phyloP scores from a whole-genome alignment of 2,888 invertebrate genomes.

The Girardia tigrina region DNA sequence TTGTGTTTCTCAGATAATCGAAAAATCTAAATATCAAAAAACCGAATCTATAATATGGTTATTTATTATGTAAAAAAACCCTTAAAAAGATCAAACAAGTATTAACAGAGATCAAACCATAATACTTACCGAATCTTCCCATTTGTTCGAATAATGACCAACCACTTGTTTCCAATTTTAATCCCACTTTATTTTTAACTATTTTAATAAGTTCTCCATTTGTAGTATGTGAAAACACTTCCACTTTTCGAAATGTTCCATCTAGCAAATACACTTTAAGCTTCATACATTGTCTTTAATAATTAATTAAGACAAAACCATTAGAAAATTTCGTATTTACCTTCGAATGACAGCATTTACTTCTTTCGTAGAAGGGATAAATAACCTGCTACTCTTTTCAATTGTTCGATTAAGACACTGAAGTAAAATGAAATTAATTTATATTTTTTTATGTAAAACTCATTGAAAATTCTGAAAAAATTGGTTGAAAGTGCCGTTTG shows the following conservation, averaged over 20 bases:
- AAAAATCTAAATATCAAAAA: too few relatives aligned
- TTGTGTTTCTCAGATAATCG: too few relatives aligned
- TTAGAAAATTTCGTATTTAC: not conserved
- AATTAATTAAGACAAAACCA: too few relatives aligned
- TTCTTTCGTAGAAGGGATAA: constrained; percentile 13
- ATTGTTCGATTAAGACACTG: constrained; percentile 19
- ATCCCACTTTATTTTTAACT: not conserved
- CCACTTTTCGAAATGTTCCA: not conserved
- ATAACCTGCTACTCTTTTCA: not conserved
- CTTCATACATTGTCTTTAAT: constrained; percentile 5
- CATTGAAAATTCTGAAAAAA: too few relatives aligned
- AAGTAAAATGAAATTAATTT: too few relatives aligned
- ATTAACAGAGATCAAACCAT: too few relatives aligned
- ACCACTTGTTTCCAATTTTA: not conserved
- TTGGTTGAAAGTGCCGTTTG: too few relatives aligned
- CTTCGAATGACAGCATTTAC: constrained; percentile 10
- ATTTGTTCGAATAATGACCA: constrained; percentile 8
- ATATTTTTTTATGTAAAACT: too few relatives aligned
- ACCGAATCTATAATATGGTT: too few relatives aligned
- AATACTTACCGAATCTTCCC: constrained; percentile 10
- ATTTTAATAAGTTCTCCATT: constrained; percentile 12
- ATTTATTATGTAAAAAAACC: too few relatives aligned
- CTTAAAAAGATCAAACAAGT: too few relatives aligned
- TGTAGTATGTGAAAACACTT: constrained; percentile 6
- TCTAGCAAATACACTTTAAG: constrained; percentile 1